phyloP scores from a whole-genome alignment of 2,888 invertebrate genomes.

The Lepidochitona cinerea region DNA sequence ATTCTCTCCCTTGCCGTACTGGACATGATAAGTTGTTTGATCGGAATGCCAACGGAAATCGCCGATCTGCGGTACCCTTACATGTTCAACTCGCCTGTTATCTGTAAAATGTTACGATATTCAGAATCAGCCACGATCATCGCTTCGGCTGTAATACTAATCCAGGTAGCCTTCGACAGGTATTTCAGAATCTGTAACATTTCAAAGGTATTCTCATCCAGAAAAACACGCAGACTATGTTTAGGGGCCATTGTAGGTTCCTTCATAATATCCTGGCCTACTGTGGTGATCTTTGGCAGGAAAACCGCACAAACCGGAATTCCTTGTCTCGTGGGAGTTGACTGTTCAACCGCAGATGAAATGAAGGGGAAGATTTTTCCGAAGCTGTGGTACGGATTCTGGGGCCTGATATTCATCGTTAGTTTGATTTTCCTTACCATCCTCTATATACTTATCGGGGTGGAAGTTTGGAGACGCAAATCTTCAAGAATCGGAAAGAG shows the following conservation, averaged over 20 bases:
- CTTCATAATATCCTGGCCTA: slow-evolving; percentile 52
- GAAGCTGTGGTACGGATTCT: slow-evolving; percentile 56
- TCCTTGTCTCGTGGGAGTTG: slow-evolving; percentile 42
- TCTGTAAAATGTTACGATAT: slow-evolving; percentile 59
- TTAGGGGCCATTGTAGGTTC: slow-evolving; percentile 48
- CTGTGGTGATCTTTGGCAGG: slow-evolving; percentile 53
- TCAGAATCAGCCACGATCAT: slow-evolving; percentile 58
- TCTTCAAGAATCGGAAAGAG: slow-evolving; percentile 44
- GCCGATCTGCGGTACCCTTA: slow-evolving; percentile 61
- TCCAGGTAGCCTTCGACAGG: slow-evolving; percentile 58
- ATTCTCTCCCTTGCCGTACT: slow-evolving; percentile 55
- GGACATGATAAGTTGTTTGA: slow-evolving; percentile 59
- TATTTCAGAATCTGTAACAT: slow-evolving; percentile 58
- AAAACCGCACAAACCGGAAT: slow-evolving; percentile 38
- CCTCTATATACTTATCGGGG: slow-evolving; percentile 54
- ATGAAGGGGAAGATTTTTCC: slow-evolving; percentile 54
- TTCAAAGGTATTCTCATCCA: slow-evolving; percentile 50
- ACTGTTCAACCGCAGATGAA: slow-evolving; percentile 60
- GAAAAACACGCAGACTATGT: slow-evolving; percentile 48
- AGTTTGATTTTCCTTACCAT: slow-evolving; percentile 53
- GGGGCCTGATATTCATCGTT: slow-evolving; percentile 52
- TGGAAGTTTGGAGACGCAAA: slow-evolving; percentile 55
- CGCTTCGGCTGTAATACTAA: slow-evolving; percentile 56
- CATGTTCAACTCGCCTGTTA: slow-evolving; percentile 56
- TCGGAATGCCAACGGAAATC: slow-evolving; percentile 63